Evolutionary conservation across 1,140 invertebrate genomes (phyloP).

Genomic region (Mya arenaria): DNA sequence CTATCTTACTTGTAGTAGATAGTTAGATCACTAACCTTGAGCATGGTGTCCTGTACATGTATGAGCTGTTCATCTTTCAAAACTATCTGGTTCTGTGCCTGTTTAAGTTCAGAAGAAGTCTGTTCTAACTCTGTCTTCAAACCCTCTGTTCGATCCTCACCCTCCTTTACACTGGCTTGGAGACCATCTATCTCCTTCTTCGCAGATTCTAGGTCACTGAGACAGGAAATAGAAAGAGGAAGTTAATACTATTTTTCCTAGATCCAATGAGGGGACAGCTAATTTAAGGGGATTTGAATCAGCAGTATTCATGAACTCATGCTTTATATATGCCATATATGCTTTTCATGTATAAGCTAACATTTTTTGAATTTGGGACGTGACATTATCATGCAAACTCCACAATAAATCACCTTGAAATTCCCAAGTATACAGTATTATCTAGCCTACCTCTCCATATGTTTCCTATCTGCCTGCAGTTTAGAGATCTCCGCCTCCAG

Average conservation of each 20-base stretch:
- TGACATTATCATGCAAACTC: no score
- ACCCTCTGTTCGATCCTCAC: background rate
- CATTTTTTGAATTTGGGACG: no score
- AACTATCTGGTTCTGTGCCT: constrained; percentile 40
- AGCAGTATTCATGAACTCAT: no score
- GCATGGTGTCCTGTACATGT: constrained; percentile 46
- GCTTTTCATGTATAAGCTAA: no score
- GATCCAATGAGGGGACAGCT: no score
- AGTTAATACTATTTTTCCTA: no score
- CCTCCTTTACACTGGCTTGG: background rate
- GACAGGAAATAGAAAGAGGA: background rate
- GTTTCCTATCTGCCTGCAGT: constrained; percentile 23
- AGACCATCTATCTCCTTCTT: background rate
- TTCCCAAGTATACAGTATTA: no score
- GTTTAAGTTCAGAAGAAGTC: constrained; percentile 29
- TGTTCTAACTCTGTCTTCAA: constrained; percentile 32
- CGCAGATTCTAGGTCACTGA: background rate
- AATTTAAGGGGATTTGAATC: no score
- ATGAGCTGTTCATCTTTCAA: constrained; percentile 42
- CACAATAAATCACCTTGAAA: no score
- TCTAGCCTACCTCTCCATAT: constrained; percentile 49
- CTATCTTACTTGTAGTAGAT: no score
- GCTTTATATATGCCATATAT: no score
- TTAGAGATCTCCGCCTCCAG: constrained; percentile 21
- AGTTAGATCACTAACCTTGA: no score